Conservation (phyloP, 2,888 invertebrate genomes). For the Tricholauxania praeusta region DNA sequence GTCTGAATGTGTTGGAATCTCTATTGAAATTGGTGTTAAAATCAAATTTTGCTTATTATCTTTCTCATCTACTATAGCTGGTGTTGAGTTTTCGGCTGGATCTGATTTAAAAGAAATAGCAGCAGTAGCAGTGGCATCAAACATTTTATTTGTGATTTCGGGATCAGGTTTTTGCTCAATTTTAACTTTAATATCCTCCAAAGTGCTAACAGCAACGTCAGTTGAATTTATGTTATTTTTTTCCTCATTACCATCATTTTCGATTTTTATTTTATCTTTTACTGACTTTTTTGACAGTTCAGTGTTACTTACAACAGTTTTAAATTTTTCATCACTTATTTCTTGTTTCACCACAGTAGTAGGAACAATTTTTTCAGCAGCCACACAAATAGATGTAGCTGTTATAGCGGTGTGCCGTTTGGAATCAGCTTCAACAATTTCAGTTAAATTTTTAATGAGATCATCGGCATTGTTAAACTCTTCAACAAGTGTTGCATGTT, state of each 20-base stretch:
- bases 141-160: background rate
- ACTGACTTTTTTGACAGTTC: too few relatives aligned
- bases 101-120: too few relatives aligned
- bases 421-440: conserved; percentile 49
- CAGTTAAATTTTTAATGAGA: conserved; percentile 61
- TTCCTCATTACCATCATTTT: background rate
- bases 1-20: conserved; percentile 77
- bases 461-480: conserved; percentile 52
- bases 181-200: background rate
- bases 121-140: background rate
- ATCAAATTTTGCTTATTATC: background rate
- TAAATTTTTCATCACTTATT: background rate
- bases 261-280: background rate
- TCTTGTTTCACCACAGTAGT: conserved; percentile 33
- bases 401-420: conserved; percentile 40
- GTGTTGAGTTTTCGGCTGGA: background rate
- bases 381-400: conserved; percentile 2
- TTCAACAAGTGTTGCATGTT: conserved; percentile 56
- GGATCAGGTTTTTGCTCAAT: conserved; percentile 13
- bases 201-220: background rate
- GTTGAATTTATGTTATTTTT: background rate
- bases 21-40: conserved; percentile 82
- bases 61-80: background rate
- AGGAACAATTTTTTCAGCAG: conserved; percentile 28
- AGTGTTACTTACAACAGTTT: too few relatives aligned